Conservation (phyloP, 2,797 vertebrate genomes). For the Megalops cyprinoides region DNA sequence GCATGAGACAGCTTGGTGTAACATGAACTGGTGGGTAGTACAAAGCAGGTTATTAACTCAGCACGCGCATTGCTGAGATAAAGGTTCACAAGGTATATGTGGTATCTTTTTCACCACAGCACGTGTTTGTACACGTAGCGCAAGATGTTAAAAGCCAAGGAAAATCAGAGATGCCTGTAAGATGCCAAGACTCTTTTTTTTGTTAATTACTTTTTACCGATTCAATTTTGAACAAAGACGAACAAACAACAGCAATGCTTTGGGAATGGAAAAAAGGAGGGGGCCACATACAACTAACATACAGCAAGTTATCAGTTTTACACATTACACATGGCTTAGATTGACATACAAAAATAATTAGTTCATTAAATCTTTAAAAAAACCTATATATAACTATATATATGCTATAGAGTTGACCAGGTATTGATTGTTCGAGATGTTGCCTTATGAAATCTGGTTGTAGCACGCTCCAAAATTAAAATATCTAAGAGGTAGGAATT, state of each 20-base stretch:
- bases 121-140: neutral
- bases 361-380: neutral
- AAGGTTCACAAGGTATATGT: neutral
- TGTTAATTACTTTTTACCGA: too few relatives aligned
- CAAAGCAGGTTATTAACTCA: neutral
- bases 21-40: neutral
- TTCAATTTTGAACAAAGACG: too few relatives aligned
- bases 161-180: neutral
- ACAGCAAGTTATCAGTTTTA: too few relatives aligned
- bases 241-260: too few relatives aligned
- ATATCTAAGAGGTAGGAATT: neutral
- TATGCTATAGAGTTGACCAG: neutral
- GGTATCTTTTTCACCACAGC: neutral
- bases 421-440: neutral
- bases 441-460: neutral
- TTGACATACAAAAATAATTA: neutral
- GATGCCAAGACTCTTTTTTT: too few relatives aligned
- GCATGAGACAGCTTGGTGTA: slow-evolving; percentile 45
- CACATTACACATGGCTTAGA: too few relatives aligned
- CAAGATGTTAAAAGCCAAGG: neutral
- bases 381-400: too few relatives aligned
- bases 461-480: neutral
- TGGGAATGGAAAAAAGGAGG: too few relatives aligned
- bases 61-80: neutral
- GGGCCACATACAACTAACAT: too few relatives aligned